Conservation (phyloP, 2,113 vertebrate species). For the Vulpes vulpes region DNA sequence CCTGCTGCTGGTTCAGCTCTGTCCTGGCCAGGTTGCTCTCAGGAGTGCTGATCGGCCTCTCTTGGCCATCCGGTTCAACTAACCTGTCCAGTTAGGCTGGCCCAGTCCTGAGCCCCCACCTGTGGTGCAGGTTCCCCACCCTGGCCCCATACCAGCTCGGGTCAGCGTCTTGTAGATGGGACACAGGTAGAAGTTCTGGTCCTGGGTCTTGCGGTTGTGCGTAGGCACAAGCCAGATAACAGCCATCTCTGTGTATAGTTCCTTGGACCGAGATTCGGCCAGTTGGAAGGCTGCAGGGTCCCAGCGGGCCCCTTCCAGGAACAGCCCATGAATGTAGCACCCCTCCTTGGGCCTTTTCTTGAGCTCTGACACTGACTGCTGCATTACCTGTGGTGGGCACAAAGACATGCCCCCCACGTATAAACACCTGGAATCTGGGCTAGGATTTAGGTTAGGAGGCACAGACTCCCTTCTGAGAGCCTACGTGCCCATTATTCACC, state of each 20-base stretch:
- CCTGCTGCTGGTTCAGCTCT: neutral
- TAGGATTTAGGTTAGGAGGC: conserved; percentile 25
- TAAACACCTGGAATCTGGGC: neutral
- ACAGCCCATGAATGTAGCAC: conserved; percentile 94
- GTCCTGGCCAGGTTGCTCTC: neutral
- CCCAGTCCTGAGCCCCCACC: neutral
- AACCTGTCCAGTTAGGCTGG: neutral
- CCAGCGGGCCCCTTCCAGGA: conserved; percentile 95
- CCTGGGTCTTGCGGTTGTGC: conserved; percentile 85
- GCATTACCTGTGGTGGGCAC: conserved; percentile 88
- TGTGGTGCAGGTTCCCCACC: neutral
- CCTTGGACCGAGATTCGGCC: conserved; percentile 91
- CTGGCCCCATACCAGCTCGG: conserved; percentile 89
- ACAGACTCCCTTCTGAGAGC: neutral
- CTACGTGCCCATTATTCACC: neutral
- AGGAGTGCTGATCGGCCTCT: neutral
- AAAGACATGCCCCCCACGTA: neutral
- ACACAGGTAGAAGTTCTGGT: conserved; percentile 90
- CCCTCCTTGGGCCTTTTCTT: conserved; percentile 86
- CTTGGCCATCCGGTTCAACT: neutral
- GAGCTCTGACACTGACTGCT: conserved; percentile 83
- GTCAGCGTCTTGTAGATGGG: conserved; percentile 97
- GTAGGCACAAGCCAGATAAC: conserved; percentile 93
- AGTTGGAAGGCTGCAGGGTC: conserved; percentile 83
- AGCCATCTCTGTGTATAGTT: conserved; percentile 94